Evolutionary conservation across 2,113 vertebrate species (phyloP), one percentile per base, ranked within the genome.

Genomic region (Zosterops japonicus): DNA sequence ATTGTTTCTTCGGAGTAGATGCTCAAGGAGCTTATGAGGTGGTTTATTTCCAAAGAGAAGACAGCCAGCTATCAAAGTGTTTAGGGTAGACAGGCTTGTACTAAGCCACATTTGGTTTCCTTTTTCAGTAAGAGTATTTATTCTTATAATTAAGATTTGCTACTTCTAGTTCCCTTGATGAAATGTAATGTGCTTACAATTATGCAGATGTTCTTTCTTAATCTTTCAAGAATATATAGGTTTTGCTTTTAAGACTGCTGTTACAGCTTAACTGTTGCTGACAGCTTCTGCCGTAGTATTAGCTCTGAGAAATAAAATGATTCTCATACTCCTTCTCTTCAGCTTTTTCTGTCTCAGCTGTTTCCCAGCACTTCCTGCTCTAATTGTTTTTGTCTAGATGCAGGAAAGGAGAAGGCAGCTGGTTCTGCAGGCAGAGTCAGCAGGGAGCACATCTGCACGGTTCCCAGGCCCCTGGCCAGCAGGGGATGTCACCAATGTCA

Each of bases 381-480:
- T 60, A 78, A 77, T 82, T 63, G 50, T 2, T 76, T 91, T 69
- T 74, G 56, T 87, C 82, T 86, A 96, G 93, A 88, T 87, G 79
- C 61, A 83, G 49, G 65, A 71, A 59, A 87, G 87, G 13, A 3
- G 79, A 92, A 95, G 36, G 69, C 92, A 96, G 94, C 94, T 95
- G 89, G 28, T 88, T 88, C 53, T 83, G 42, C 88, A 76, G 63
- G 14, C 87, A 64, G 49, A 47, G 84, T 95, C 96, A 96, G 76
- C 87, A 89, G 93, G 92, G 89, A 95, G 39, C 49, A 76, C 10
- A 87, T 90, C 91, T 83, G 72, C 76, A 60, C 36, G n/a, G 77
- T 96, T 97, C 96, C 95, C 97, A 98, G 95, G 89, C 80, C 78
- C 91, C 75, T 29, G 25, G 69, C 52, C 67, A 96, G 90, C 87